Evolutionary conservation across 2,113 vertebrate genomes (phyloP).

Genomic region (Chauna torquata): DNA sequence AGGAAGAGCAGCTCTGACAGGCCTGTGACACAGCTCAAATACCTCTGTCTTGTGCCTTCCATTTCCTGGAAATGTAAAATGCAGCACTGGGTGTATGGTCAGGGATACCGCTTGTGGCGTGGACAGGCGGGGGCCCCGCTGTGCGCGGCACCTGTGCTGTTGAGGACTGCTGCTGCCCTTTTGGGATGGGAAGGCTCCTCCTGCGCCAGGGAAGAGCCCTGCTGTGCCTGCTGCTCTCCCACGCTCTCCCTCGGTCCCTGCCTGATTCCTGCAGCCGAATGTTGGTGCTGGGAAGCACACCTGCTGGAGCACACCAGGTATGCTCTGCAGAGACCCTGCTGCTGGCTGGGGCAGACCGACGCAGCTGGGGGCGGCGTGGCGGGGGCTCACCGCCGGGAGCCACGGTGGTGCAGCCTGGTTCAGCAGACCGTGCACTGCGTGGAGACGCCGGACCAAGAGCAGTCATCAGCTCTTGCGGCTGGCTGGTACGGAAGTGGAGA

Average conservation of each 20-base stretch:
- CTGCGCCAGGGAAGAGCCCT: not conserved
- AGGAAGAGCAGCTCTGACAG: not conserved
- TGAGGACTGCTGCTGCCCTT: not conserved
- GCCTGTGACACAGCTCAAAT: rapidly evolving
- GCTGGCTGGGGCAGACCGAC: rapidly evolving
- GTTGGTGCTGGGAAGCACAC: not conserved
- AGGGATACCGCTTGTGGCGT: too few relatives aligned
- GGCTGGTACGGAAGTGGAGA: not conserved
- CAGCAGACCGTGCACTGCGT: rapidly evolving
- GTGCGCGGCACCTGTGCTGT: not conserved
- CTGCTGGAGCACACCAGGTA: not conserved
- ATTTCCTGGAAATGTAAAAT: rapidly evolving
- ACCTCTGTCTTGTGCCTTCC: not conserved
- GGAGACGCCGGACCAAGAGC: not conserved
- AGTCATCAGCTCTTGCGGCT: not conserved
- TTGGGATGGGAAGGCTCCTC: not conserved
- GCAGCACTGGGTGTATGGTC: rapidly evolving
- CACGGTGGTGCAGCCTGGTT: not conserved
- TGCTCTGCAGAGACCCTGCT: not conserved
- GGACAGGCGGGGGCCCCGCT: too few relatives aligned
- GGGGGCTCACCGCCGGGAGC: rapidly evolving
- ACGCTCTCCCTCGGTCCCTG: not conserved
- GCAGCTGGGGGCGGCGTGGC: rapidly evolving
- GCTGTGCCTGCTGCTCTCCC: too few relatives aligned
- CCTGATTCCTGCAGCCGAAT: not conserved